A percentile compares a stretch with the other conserved stretches of the same genome.
These are phyloP conservation scores for Amiota communis DNA, from an alignment of 2,888 invertebrate genomes.

Conservation along the genomic window DNA sequence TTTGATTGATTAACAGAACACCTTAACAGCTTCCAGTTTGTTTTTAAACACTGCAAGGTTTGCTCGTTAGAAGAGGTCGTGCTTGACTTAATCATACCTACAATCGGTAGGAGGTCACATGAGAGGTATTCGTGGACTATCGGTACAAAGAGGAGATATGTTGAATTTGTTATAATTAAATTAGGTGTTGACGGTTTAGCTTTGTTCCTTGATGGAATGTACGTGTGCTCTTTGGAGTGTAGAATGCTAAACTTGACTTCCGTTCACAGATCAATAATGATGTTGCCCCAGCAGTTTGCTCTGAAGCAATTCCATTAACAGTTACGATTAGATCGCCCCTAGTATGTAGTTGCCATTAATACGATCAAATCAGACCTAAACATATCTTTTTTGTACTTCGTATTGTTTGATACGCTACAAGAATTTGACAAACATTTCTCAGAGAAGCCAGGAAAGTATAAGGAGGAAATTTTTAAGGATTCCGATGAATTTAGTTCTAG, in stretches of 20 bases:
- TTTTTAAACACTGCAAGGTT: no score
- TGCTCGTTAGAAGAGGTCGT: no score
- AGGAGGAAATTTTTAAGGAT: no score
- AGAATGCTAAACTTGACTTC: neutral
- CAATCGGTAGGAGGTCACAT: neutral
- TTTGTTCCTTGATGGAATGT: neutral
- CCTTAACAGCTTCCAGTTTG: no score
- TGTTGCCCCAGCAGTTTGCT: slow-evolving; percentile 4
- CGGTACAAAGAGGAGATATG: neutral
- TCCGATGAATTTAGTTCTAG: neutral
- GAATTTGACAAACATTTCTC: neutral
- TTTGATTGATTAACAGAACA: neutral
- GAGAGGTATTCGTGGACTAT: neutral
- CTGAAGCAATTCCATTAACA: neutral
- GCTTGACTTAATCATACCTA: no score
- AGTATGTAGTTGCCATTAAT: no score
- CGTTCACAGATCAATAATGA: neutral
- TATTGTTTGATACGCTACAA: neutral
- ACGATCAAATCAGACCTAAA: neutral
- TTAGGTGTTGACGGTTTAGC: neutral
- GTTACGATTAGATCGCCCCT: neutral
- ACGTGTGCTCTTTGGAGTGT: neutral
- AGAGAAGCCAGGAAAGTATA: neutral
- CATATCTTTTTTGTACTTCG: neutral
- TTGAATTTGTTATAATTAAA: neutral